Evolutionary conservation across 2,888 invertebrate species (phyloP).

Genomic region (Amiota communis): DNA sequence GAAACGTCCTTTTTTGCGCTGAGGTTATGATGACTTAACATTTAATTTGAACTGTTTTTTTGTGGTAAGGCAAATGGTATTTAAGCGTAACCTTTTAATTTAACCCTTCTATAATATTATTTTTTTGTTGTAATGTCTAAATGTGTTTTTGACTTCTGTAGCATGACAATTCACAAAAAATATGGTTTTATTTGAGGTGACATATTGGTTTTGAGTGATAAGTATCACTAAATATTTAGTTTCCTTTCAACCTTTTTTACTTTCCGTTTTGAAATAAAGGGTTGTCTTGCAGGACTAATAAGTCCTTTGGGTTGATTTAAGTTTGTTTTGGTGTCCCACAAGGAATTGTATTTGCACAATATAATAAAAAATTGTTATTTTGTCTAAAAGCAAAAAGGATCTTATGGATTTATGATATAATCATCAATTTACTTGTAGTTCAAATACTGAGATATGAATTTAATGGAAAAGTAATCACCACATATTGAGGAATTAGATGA

Average conservation of each 20-base stretch:
- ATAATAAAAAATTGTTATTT: no score
- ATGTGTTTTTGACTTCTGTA: constrained; percentile 38
- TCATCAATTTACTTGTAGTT: no score
- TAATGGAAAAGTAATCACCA: no score
- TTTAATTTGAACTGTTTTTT: constrained; percentile 38
- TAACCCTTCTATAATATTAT: constrained; percentile 55
- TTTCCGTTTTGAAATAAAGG: no score
- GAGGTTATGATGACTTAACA: constrained; percentile 50
- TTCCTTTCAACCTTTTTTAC: constrained; percentile 4
- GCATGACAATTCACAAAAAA: constrained; percentile 52
- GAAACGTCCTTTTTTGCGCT: constrained; percentile 36
- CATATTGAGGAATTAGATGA: no score
- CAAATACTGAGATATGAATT: no score
- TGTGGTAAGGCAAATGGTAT: constrained; percentile 57
- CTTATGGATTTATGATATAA: no score
- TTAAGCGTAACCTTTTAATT: constrained; percentile 64
- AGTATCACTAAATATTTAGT: constrained; percentile 52
- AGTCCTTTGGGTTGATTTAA: no score
- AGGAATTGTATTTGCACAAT: no score
- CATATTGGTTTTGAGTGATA: constrained; percentile 60
- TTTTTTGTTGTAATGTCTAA: neutral
- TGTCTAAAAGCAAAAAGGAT: no score
- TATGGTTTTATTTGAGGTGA: constrained; percentile 56
- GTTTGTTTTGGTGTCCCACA: no score
- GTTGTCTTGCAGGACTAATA: no score